Evolutionary conservation across 2,113 vertebrate genomes (phyloP), one percentile per base, ranked within the genome.

Genomic region (Gila orcuttii): DNA sequence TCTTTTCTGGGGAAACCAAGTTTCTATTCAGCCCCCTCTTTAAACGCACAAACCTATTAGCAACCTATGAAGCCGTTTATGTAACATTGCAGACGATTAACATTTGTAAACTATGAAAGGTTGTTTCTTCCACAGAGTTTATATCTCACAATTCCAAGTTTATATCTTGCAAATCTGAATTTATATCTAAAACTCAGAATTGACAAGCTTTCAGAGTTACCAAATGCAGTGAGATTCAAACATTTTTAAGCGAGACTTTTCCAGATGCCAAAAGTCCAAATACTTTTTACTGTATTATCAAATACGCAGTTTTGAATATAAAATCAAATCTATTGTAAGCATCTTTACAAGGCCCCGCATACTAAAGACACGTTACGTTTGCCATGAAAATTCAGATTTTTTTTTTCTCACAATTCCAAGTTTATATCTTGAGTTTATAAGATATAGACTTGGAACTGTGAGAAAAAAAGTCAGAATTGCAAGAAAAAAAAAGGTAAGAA

Each of bases 21-120:
- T 85, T 25, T 83, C 81, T 15, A 19, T 79, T 86, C 33, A 71
- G 77, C 52, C 69, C 39, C 69, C 50, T 71, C n/a, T 36, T 42
- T 71, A 68, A 79, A 75, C 52, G 71, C 71, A 50, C 31, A 74
- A 82, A 47, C 13, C 83, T 87, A 75, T 86, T 83, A 89, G 73
- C 80, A 79, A 33, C 82, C n/a, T 84, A 85, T 82, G 19, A 88
- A 86, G 47, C 33, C 4, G 50, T 89, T 93, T 86, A 88, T 82
- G 60, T 87, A 91, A 89, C 79, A 47, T 86, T 47, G 28, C 64
- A 42, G 77, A 64, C 66, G 83, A 55, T 57, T 57, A 60, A 74
- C 80, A 62, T 69, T 68, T 19, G 64, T 6, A 17, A 21, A 57
- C 52, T 55, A 55, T 55, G 17, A 6, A 55, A 55, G 52, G 17